phyloP scores from a whole-genome alignment of 2,888 invertebrate species.

The Hyppa rectilinea region DNA sequence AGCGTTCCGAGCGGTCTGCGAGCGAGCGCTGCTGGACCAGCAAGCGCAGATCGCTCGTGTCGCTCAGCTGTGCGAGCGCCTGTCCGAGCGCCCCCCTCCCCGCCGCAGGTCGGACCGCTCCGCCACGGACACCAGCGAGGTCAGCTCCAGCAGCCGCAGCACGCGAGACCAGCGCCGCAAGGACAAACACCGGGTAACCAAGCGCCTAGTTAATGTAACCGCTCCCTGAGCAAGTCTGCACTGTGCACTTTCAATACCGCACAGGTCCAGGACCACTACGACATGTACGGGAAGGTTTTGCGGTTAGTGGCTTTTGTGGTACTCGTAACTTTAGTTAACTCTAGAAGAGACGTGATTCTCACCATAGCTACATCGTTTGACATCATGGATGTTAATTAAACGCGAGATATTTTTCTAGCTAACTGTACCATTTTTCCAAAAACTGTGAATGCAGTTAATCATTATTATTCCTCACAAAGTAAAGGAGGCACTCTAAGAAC shows the following conservation, averaged over 20 bases:
- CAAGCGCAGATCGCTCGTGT: constrained; percentile 81
- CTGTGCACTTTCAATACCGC: background rate
- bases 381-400: background rate
- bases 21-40: constrained; percentile 80
- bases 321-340: background rate
- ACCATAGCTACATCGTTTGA: background rate
- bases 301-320: background rate
- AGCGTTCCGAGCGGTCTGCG: constrained; percentile 78
- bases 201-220: background rate
- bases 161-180: constrained; percentile 66
- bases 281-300: background rate
- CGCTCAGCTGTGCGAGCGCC: constrained; percentile 80
- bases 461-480: background rate
- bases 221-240: background rate
- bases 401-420: too few relatives aligned
- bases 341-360: background rate
- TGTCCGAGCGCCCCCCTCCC: constrained; percentile 67
- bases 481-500: background rate
- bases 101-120: constrained; percentile 36
- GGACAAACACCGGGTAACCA: constrained; percentile 72
- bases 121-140: constrained; percentile 69
- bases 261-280: background rate
- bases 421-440: background rate
- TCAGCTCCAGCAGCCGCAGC: constrained; percentile 74
- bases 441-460: background rate